phyloP scores from a whole-genome alignment of 1,140 invertebrate genomes.

The Pogonomyrmex californicus region DNA sequence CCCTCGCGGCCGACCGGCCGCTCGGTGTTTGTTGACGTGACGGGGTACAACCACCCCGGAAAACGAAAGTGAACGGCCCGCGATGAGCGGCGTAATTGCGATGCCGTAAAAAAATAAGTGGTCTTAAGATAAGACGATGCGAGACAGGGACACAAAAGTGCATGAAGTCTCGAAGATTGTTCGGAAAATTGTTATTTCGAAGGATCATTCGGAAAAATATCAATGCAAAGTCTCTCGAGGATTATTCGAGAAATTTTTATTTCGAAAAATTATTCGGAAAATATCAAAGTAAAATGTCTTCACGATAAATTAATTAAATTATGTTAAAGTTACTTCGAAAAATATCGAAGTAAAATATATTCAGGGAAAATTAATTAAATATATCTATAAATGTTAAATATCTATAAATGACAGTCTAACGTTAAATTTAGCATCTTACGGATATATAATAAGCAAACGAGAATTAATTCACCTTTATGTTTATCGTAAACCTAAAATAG shows the following conservation, averaged over 20 bases:
- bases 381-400: background rate
- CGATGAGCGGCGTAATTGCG: background rate
- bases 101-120: background rate
- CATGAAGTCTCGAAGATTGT: background rate
- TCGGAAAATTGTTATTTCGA: no score
- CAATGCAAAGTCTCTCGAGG: no score
- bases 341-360: background rate
- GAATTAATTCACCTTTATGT: background rate
- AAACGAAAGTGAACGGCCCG: conserved; percentile 73
- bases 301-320: background rate
- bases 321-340: no score
- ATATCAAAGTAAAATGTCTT: background rate
- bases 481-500: background rate
- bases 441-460: background rate
- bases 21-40: conserved; percentile 13
- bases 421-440: background rate
- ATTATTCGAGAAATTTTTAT: no score
- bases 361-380: background rate
- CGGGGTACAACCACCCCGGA: conserved; percentile 69
- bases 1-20: conserved; percentile 20
- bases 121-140: background rate
- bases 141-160: background rate
- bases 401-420: background rate
- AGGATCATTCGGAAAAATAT: no score
- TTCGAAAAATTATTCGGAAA: no score